Conservation (phyloP, 1,140 invertebrate species). For the Muscidifurax raptorellus region DNA sequence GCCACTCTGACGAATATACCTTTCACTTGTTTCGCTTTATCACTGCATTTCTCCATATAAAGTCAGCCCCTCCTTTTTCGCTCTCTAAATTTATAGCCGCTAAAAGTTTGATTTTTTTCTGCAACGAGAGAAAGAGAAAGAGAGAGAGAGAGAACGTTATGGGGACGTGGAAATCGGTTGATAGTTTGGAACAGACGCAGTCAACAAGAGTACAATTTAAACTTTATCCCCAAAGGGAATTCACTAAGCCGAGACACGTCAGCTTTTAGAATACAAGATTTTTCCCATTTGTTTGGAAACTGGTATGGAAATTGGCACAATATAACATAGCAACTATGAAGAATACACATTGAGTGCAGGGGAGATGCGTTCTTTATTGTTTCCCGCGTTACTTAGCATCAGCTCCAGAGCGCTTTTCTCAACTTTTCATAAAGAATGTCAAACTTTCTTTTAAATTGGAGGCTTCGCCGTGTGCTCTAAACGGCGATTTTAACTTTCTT, state of each 20-base stretch:
- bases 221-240: neutral
- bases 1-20: no score
- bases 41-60: no score
- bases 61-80: no score
- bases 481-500: neutral
- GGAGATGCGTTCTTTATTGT: neutral
- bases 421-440: neutral
- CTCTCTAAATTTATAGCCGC: no score
- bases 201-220: neutral
- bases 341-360: no score
- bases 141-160: no score
- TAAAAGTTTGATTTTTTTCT: neutral
- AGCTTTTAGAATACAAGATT: neutral
- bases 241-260: neutral
- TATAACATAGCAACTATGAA: no score
- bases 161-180: neutral
- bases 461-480: neutral
- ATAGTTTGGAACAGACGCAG: neutral
- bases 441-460: neutral
- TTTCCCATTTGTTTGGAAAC: neutral
- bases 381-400: neutral
- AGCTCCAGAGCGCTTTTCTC: neutral
- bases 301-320: neutral
- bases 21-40: no score
- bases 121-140: no score